phyloP scores from a whole-genome alignment of 2,113 vertebrate species.

The Lophius piscatorius region DNA sequence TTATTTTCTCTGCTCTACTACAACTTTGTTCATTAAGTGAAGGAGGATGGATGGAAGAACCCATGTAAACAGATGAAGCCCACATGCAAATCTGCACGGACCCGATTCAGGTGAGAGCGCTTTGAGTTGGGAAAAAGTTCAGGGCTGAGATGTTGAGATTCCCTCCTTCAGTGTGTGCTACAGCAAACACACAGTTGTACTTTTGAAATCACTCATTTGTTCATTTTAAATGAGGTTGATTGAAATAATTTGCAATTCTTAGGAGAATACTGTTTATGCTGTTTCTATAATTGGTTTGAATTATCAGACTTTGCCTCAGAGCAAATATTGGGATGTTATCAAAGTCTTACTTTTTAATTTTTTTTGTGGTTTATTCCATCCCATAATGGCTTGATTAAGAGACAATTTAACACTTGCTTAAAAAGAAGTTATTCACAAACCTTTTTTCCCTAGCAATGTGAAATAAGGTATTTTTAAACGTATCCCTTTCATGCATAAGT shows the following conservation, averaged over 20 bases:
- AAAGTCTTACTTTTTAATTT: background rate
- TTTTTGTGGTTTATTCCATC: background rate
- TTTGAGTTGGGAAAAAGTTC: slow-evolving; percentile 2
- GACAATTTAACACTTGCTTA: background rate
- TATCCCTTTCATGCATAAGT: no score
- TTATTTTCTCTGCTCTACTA: slow-evolving; percentile 4
- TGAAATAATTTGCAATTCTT: no score
- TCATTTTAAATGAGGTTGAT: no score
- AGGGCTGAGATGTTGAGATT: background rate
- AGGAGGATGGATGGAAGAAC: slow-evolving; percentile 31
- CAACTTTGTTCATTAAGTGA: slow-evolving; percentile 22
- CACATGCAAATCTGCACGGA: slow-evolving; percentile 8
- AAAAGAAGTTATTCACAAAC: no score
- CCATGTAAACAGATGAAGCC: slow-evolving; percentile 28
- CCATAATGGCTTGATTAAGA: background rate
- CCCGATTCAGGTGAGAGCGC: slow-evolving; percentile 59
- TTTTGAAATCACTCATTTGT: no score
- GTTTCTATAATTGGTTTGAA: no score
- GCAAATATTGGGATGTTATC: background rate
- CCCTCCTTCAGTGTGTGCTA: no score
- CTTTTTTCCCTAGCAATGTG: no score
- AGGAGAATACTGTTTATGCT: no score
- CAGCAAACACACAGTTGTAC: no score
- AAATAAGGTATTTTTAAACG: no score
- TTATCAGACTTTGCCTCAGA: no score